Evolutionary conservation across 2,797 vertebrate species (phyloP).

Genomic region (Psittacula echo): DNA sequence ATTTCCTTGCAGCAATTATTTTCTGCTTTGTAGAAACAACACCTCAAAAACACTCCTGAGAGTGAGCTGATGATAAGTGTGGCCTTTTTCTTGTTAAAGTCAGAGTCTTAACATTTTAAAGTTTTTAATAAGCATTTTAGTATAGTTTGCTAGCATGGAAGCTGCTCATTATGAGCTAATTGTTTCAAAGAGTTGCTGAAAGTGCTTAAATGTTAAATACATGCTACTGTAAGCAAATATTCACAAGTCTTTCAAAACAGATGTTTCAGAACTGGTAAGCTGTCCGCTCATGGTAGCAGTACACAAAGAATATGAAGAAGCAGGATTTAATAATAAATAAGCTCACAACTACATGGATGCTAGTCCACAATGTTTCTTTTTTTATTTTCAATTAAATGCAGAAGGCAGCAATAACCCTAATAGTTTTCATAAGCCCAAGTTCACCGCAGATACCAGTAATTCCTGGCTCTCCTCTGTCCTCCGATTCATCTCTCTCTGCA

Average conservation of each 20-base stretch:
- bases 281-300: slow-evolving; percentile 11
- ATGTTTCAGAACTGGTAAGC: slow-evolving; percentile 43
- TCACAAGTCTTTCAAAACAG: slow-evolving; percentile 42
- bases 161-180: slow-evolving; percentile 68
- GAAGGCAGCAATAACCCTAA: not conserved
- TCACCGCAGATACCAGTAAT: not conserved
- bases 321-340: slow-evolving; percentile 7
- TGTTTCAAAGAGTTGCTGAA: slow-evolving; percentile 72
- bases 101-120: slow-evolving; percentile 40
- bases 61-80: not conserved
- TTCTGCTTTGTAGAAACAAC: slow-evolving; percentile 29
- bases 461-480: not conserved
- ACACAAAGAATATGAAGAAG: slow-evolving; percentile 11
- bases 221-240: slow-evolving; percentile 65
- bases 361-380: not conserved
- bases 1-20: slow-evolving; percentile 10
- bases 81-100: slow-evolving; percentile 43
- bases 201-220: slow-evolving; percentile 65
- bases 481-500: not conserved
- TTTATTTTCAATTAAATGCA: not conserved
- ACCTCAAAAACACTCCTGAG: not conserved
- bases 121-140: slow-evolving; percentile 64
- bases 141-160: slow-evolving; percentile 36
- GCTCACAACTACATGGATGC: not conserved
- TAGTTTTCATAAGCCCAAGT: not conserved